Evolutionary conservation across 2,888 invertebrate species (phyloP).

Genomic region (Meandrusa payeni): DNA sequence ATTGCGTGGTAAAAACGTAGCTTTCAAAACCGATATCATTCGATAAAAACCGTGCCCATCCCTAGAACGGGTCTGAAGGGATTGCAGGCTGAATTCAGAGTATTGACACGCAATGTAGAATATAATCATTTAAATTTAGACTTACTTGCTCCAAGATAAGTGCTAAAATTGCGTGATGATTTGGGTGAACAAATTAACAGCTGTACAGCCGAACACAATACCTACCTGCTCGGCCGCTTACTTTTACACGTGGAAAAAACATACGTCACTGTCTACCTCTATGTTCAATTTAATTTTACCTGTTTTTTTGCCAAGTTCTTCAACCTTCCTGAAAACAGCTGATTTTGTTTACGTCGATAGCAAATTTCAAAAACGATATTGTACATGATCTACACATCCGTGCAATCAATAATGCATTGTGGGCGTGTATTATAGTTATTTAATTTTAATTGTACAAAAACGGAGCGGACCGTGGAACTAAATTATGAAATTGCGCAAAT

Average conservation of each 20-base stretch:
- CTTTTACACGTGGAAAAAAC: slow-evolving; percentile 31
- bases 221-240: slow-evolving; percentile 45
- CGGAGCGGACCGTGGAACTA: slow-evolving; percentile 3
- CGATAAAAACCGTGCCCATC: slow-evolving; percentile 22
- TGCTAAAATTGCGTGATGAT: slow-evolving; percentile 24
- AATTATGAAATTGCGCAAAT: slow-evolving; percentile 31
- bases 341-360: slow-evolving; percentile 19
- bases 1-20: slow-evolving; percentile 7
- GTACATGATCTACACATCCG: background rate
- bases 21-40: slow-evolving; percentile 17
- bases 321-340: slow-evolving; percentile 15
- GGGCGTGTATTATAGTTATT: no score
- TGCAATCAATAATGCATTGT: no score
- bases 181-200: slow-evolving; percentile 26
- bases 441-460: no score
- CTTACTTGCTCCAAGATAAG: slow-evolving; percentile 18
- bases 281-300: slow-evolving; percentile 2
- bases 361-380: background rate
- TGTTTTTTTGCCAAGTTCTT: slow-evolving; percentile 13
- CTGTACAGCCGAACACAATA: slow-evolving; percentile 35
- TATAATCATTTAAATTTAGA: slow-evolving; percentile 7
- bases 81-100: slow-evolving; percentile 22
- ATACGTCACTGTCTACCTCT: slow-evolving; percentile 21
- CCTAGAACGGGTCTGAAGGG: slow-evolving; percentile 22
- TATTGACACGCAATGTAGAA: slow-evolving; percentile 4